Percentiles rank a stretch among this genome's conserved stretches.
These are phyloP conservation scores for Albula goreensis DNA, from an alignment of 2,113 vertebrate genomes.

Conservation along the genomic window DNA sequence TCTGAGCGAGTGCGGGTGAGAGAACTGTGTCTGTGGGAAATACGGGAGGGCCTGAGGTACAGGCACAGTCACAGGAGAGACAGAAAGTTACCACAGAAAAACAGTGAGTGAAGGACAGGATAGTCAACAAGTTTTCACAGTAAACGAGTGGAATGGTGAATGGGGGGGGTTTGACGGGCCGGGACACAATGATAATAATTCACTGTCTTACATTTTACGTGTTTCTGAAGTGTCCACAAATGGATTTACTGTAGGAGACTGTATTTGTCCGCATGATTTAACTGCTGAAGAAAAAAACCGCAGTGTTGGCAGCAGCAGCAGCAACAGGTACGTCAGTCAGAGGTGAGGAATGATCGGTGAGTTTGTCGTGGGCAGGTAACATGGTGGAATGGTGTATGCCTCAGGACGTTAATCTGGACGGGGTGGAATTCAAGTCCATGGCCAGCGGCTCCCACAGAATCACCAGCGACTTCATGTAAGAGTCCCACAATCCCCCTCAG, in stretches of 20 bases:
- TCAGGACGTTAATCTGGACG: slow-evolving; percentile 92
- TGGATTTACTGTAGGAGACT: no score
- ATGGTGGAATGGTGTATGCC: slow-evolving; percentile 97
- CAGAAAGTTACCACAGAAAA: no score
- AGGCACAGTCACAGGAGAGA: no score
- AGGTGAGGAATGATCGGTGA: not conserved
- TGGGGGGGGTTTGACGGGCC: not conserved
- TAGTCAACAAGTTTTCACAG: not conserved
- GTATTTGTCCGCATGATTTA: no score
- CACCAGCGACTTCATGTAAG: slow-evolving; percentile 94
- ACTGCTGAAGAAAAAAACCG: not conserved
- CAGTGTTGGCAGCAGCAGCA: not conserved
- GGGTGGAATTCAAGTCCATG: slow-evolving; percentile 99
- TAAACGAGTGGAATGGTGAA: not conserved
- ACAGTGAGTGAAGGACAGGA: no score
- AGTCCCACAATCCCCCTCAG: slow-evolving; percentile 17
- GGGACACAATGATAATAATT: no score
- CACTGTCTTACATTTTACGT: no score
- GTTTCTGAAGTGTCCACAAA: no score
- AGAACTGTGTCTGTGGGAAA: no score
- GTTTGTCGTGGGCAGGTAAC: slow-evolving; percentile 76
- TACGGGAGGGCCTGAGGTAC: no score
- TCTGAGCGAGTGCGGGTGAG: not conserved
- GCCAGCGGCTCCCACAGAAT: slow-evolving; percentile 95
- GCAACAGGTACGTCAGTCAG: not conserved